Percentiles rank a stretch among this genome's conserved stretches.
Evolutionary conservation across 1,140 invertebrate species (phyloP).

Genomic region (Drosophila aff.): DNA sequence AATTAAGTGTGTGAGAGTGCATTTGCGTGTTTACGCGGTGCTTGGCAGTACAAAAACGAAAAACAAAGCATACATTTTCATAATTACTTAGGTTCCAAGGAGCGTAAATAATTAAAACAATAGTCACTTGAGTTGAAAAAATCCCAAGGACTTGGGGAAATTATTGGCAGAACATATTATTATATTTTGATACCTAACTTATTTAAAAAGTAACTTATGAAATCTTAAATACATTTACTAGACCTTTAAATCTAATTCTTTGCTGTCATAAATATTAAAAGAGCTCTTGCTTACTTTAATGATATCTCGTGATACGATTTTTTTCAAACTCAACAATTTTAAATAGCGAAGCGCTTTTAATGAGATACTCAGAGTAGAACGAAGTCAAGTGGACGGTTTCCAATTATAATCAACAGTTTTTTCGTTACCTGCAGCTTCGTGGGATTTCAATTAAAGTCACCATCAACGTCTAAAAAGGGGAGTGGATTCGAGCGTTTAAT

Average conservation of each 20-base stretch:
- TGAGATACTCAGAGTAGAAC: slow-evolving; percentile 10
- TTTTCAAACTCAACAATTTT: background rate
- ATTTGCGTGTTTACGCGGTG: slow-evolving; percentile 11
- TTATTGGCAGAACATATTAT: background rate
- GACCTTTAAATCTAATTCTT: background rate
- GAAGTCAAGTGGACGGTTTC: slow-evolving; percentile 4
- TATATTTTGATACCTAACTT: background rate
- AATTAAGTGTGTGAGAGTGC: slow-evolving; percentile 25
- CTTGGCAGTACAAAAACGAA: slow-evolving; percentile 1
- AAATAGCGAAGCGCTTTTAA: slow-evolving; percentile 8
- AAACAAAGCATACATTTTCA: slow-evolving; percentile 14
- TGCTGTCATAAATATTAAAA: background rate
- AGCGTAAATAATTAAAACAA: slow-evolving; percentile 16
- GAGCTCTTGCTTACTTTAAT: background rate
- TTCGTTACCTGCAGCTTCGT: slow-evolving; percentile 6
- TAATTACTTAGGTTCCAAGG: slow-evolving; percentile 13
- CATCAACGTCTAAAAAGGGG: background rate
- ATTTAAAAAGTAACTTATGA: background rate
- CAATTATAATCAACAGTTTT: slow-evolving; percentile 28
- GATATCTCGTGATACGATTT: background rate
- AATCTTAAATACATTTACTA: no score
- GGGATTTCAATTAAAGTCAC: slow-evolving; percentile 4
- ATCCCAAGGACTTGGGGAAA: background rate
- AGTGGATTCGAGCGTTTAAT: background rate
- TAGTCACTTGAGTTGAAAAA: background rate